Conservation (phyloP, 23 tunicate genomes). For the Styela clava region DNA sequence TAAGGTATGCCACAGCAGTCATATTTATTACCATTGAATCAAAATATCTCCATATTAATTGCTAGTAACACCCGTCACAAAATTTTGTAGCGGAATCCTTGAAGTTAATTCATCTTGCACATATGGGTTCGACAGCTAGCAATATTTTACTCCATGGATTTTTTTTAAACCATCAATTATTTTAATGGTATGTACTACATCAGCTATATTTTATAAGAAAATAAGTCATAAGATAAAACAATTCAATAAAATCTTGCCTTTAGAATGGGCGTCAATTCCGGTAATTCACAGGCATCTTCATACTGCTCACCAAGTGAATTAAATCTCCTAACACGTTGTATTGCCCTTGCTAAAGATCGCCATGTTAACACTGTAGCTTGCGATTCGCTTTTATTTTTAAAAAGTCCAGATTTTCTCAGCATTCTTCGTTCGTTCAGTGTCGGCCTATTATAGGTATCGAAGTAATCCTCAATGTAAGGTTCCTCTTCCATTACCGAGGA, state of each 20-base stretch:
- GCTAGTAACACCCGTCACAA: too few relatives aligned
- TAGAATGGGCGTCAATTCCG: slow-evolving; percentile 54
- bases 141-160: too few relatives aligned
- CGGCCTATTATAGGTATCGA: slow-evolving; percentile 23
- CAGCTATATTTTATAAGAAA: too few relatives aligned
- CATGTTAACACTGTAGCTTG: slow-evolving; percentile 14
- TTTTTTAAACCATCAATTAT: too few relatives aligned
- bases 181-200: too few relatives aligned
- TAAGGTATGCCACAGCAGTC: too few relatives aligned
- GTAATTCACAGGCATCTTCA: slow-evolving; percentile 23
- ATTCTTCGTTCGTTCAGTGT: slow-evolving; percentile 3
- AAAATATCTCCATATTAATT: too few relatives aligned
- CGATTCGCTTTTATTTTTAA: slow-evolving; percentile 6
- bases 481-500: not conserved
- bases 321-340: slow-evolving; percentile 49
- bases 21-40: too few relatives aligned
- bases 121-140: too few relatives aligned
- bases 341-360: slow-evolving; percentile 76
- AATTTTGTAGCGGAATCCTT: too few relatives aligned
- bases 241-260: slow-evolving; percentile 12
- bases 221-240: too few relatives aligned
- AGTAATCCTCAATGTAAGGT: slow-evolving; percentile 13
- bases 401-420: slow-evolving; percentile 4
- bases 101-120: too few relatives aligned
- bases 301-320: not conserved